These are phyloP conservation scores for Eulemur mongoz DNA, from an alignment of 2,797 vertebrate genomes.

Conservation along the genomic window DNA sequence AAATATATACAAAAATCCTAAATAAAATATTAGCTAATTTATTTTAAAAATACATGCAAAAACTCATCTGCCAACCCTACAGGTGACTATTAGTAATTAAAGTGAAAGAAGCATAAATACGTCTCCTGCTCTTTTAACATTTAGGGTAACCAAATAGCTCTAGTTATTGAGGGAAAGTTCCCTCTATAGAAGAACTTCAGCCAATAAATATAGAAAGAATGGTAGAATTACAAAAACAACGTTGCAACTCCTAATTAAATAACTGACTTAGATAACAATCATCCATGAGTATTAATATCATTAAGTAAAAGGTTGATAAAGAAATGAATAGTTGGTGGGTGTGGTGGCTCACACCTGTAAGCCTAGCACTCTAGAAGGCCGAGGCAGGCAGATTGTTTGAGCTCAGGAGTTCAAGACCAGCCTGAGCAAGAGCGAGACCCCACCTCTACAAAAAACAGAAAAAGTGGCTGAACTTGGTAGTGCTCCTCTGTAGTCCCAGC, in stretches of 20 bases:
- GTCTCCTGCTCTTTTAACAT: constrained; percentile 25
- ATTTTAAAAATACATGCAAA: not conserved
- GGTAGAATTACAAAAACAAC: not conserved
- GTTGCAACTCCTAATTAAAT: constrained; percentile 14
- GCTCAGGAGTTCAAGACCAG: not conserved
- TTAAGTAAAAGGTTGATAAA: not conserved
- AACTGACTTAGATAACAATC: not conserved
- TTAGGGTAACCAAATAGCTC: not conserved
- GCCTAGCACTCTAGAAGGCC: too few relatives aligned
- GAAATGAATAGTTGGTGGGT: not conserved
- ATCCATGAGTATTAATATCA: not conserved
- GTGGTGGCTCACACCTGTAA: too few relatives aligned
- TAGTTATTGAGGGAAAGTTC: not conserved
- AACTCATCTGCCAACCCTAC: not conserved
- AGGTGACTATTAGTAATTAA: not conserved
- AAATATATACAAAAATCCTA: not conserved
- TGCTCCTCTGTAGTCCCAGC: not conserved
- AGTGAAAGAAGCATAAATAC: not conserved
- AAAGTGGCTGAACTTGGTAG: not conserved
- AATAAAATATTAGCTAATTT: not conserved
- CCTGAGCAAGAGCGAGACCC: not conserved
- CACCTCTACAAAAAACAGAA: not conserved
- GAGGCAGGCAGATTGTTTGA: not conserved
- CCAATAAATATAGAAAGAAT: not conserved
- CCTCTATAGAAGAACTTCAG: not conserved